Conservation (phyloP, 2,888 invertebrate species). For the Sialis fuliginosa region DNA sequence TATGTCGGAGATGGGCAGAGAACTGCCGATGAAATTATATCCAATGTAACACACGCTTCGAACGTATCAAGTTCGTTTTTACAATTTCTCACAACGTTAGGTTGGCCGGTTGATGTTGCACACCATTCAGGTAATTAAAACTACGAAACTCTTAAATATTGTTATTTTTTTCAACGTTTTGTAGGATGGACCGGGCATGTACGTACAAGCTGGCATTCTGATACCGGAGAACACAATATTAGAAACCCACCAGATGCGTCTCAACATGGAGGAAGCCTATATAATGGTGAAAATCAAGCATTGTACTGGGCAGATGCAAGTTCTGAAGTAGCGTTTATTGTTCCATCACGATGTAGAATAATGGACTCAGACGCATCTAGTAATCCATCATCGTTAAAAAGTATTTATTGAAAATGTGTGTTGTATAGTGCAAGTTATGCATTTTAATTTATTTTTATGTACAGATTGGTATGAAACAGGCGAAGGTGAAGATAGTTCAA, state of each 20-base stretch:
- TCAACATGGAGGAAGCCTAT: conserved; percentile 46
- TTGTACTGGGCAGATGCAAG: conserved; percentile 92
- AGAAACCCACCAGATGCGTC: conserved; percentile 14
- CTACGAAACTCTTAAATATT: background rate
- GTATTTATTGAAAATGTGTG: conserved; percentile 1
- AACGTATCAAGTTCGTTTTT: conserved; percentile 32
- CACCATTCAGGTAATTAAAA: conserved; percentile 54
- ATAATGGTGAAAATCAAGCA: conserved; percentile 70
- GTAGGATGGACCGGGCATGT: conserved; percentile 75
- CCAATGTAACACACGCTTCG: conserved; percentile 41
- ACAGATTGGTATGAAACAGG: conserved; percentile 5
- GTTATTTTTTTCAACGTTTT: conserved; percentile 3
- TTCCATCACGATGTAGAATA: conserved; percentile 38
- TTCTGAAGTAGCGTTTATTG: conserved; percentile 88
- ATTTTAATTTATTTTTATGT: background rate
- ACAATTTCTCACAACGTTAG: conserved; percentile 52
- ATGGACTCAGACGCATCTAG: background rate
- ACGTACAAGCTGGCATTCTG: conserved; percentile 60
- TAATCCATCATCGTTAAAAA: conserved; percentile 1
- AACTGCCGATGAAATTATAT: conserved; percentile 58
- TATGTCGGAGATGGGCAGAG: conserved; percentile 81
- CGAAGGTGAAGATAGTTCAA: conserved; percentile 5
- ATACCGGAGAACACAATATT: conserved; percentile 8
- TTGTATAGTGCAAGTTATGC: background rate
- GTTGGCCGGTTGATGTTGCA: conserved; percentile 71